Evolutionary conservation across 1,140 invertebrate species (phyloP).

Genomic region (Plectrocnemia conspersa): DNA sequence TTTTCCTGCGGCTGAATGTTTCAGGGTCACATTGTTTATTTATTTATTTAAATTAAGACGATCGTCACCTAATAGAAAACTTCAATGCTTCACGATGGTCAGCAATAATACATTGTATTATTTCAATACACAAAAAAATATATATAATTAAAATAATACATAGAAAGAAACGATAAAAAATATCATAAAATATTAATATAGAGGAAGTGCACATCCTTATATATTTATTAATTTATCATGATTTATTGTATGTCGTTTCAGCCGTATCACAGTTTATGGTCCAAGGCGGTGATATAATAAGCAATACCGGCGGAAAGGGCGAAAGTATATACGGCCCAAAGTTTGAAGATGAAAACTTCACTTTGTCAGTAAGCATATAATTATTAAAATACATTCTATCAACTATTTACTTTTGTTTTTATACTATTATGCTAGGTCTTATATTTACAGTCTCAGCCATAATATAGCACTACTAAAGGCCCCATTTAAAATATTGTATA

Average conservation of each 20-base stretch:
- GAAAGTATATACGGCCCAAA: slow-evolving; percentile 89
- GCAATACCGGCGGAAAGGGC: slow-evolving; percentile 78
- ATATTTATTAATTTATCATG: background rate
- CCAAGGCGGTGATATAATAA: slow-evolving; percentile 79
- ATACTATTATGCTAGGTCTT: background rate
- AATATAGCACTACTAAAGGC: no score
- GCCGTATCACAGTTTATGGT: slow-evolving; percentile 73
- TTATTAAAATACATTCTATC: background rate
- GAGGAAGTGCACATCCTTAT: background rate
- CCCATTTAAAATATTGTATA: no score
- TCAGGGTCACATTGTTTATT: no score
- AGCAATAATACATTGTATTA: no score
- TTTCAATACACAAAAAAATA: no score
- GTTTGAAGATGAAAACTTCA: slow-evolving; percentile 91
- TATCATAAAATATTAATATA: background rate
- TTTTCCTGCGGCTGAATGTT: no score
- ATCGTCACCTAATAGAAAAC: no score
- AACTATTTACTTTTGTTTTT: background rate
- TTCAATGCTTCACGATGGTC: no score
- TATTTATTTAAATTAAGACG: no score
- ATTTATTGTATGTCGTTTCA: slow-evolving; percentile 52
- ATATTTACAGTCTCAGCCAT: no score
- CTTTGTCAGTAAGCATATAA: slow-evolving; percentile 53
- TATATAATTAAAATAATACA: no score
- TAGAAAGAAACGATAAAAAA: no score